These are phyloP conservation scores for Rutpela maculata DNA, from an alignment of 2,888 invertebrate species.

Conservation along the genomic window DNA sequence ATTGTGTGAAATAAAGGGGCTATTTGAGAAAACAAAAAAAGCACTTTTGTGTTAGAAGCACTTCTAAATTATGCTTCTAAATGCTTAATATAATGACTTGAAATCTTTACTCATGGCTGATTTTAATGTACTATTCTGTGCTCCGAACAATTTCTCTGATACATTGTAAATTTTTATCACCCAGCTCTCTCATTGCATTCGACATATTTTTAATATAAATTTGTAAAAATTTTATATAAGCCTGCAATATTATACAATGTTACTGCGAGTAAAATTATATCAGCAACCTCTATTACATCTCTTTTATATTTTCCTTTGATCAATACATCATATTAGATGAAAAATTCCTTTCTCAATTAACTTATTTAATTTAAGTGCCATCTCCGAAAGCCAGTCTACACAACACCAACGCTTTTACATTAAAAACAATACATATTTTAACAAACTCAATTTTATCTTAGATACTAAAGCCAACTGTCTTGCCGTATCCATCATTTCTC, in stretches of 20 bases:
- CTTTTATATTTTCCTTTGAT: background rate
- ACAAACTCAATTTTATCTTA: slow-evolving; percentile 11
- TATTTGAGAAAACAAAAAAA: no score
- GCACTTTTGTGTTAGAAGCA: no score
- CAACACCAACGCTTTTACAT: background rate
- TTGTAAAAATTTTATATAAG: no score
- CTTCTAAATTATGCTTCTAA: no score
- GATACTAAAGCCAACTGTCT: slow-evolving; percentile 8
- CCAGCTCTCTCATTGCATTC: no score
- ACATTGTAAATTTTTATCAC: no score
- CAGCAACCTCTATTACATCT: background rate
- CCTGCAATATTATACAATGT: background rate
- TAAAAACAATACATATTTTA: slow-evolving; percentile 16
- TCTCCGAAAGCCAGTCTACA: background rate
- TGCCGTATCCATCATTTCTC: slow-evolving; percentile 24
- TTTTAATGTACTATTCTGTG: no score
- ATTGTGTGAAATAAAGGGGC: no score
- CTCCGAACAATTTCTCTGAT: no score
- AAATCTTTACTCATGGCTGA: no score
- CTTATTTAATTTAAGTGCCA: background rate
- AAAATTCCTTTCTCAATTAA: background rate
- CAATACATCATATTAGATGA: background rate
- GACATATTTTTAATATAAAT: no score
- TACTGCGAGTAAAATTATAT: background rate
- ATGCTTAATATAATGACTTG: no score